phyloP scores from a whole-genome alignment of 2,888 invertebrate genomes.

The Cheilosia vernalis region DNA sequence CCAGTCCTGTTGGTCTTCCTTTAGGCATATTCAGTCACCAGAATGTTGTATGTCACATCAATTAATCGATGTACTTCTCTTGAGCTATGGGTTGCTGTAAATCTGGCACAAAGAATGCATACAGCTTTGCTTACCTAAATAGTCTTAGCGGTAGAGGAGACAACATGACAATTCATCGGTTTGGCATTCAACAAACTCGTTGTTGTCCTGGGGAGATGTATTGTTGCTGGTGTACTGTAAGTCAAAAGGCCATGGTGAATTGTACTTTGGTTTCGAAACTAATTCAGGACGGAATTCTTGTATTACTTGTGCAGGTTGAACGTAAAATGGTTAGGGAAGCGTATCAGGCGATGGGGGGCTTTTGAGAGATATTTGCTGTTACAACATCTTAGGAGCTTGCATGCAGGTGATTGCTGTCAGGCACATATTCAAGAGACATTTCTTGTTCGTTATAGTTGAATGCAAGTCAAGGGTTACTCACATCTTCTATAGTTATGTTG shows the following conservation, averaged over 20 bases:
- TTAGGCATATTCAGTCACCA: conserved; percentile 11
- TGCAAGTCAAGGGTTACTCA: too few relatives aligned
- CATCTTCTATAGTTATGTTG: too few relatives aligned
- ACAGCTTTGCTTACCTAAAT: neutral
- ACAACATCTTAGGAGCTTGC: neutral
- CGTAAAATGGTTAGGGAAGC: neutral
- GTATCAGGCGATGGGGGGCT: neutral
- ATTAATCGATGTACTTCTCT: conserved; percentile 65
- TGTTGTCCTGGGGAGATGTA: neutral
- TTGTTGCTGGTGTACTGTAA: neutral
- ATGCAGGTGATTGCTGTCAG: too few relatives aligned
- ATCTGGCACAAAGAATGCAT: neutral
- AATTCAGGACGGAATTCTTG: neutral
- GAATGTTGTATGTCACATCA: conserved; percentile 54
- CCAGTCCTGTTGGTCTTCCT: neutral
- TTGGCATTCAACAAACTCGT: neutral
- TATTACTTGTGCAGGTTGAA: neutral
- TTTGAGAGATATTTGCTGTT: neutral
- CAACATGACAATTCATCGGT: neutral
- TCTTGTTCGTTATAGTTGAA: too few relatives aligned
- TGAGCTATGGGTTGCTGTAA: neutral
- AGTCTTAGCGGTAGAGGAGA: neutral
- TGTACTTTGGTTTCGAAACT: neutral
- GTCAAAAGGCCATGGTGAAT: neutral
- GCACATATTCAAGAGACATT: too few relatives aligned